Evolutionary conservation across 2,113 vertebrate species (phyloP), one percentile per base, ranked within the genome.

Genomic region (Petrocephalus microphthalmus): DNA sequence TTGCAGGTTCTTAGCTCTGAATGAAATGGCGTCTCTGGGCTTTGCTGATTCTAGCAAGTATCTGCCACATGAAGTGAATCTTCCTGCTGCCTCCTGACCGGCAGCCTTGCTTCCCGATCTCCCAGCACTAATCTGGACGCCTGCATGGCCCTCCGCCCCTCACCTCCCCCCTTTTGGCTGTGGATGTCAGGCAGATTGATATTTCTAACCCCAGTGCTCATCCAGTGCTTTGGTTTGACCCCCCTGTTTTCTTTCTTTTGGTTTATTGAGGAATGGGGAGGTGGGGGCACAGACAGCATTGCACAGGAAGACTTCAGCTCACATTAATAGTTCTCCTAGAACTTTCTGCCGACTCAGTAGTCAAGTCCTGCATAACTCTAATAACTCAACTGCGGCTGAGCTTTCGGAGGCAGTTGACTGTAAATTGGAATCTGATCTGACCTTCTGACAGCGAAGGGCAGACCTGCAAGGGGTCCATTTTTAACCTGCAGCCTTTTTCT

Each of bases 121-220:
- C 90, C 89, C 90, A 89, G 91, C 92, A 93, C 93, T 95, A 94
- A 92, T 94, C 91, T 92, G 87, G 49, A 92, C 92, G 92, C 93
- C 92, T 92, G 94, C 95, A 95, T 96, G 95, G 92, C 94, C 93
- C 92, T 92, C 92, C 93, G 93, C 93, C 92, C 94, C 95, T 60
- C 54, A 45, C n/a, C 5, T 86, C n/a, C 22, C 2, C 37, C 67
- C 67, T 83, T 56, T 93, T 94, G 49, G 91, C 94, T 94, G 93
- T 98, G 97, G 98, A 99, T 99, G 98, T 97, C 98, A 96, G 96
- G 97, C 93, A 95, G 96, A 94, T 95, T 95, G 97, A 98, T 99
- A 99, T 99, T 99, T 99, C 98, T 99, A 97, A 97, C 96, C 94
- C 95, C 93, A 92, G 93, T 95, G 96, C 94, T 97, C 95, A 95